Conservation (phyloP, 2,113 vertebrate species). For the Agapornis roseicollis region DNA sequence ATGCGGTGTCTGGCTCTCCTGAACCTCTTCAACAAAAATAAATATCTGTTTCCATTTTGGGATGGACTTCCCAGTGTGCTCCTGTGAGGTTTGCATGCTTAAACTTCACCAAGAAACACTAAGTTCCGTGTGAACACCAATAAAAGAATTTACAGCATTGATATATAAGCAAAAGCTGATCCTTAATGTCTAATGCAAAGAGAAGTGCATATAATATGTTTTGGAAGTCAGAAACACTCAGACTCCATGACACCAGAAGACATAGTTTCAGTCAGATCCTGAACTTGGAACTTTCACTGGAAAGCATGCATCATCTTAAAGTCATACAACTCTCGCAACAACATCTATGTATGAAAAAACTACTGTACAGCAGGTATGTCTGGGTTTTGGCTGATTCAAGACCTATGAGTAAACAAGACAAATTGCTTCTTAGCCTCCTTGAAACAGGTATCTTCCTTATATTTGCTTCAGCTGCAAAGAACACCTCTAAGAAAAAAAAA, state of each 20-base stretch:
- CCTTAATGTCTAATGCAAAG: not conserved
- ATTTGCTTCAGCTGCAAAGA: not conserved
- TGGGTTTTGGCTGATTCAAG: not conserved
- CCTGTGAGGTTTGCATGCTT: not conserved
- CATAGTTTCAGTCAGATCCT: not conserved
- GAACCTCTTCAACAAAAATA: not conserved
- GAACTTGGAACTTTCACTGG: not conserved
- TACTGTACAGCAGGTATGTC: not conserved
- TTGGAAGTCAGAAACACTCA: not conserved
- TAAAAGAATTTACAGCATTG: not conserved
- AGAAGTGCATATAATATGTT: not conserved
- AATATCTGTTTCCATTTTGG: not conserved
- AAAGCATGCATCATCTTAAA: not conserved
- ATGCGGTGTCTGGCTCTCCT: not conserved
- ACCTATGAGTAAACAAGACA: not conserved
- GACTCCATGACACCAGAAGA: not conserved
- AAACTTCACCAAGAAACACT: not conserved
- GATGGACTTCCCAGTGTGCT: not conserved
- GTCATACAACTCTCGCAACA: not conserved
- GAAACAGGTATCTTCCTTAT: not conserved
- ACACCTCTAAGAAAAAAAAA: not conserved
- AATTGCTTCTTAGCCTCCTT: not conserved
- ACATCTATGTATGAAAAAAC: fast-evolving
- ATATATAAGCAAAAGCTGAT: not conserved
- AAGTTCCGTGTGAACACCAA: not conserved